A percentile compares a stretch with the other conserved stretches of the same genome.
Conservation (phyloP, 2,113 vertebrate genomes). For the Ibidorhyncha struthersii region DNA sequence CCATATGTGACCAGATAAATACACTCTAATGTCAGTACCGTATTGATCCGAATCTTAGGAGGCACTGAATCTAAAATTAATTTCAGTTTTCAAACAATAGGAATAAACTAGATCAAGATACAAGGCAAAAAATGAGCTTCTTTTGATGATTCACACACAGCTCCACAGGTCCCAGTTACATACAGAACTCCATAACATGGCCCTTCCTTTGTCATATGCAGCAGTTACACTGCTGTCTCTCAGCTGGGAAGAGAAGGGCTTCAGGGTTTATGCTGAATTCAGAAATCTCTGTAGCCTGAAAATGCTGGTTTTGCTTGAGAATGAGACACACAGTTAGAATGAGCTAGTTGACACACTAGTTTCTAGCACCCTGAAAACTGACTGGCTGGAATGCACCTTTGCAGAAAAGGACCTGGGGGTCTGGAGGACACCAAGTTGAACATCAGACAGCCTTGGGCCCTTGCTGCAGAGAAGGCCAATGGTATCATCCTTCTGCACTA, state of each 20-base stretch:
- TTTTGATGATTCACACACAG: not conserved
- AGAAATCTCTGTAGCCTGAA: not conserved
- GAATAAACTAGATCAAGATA: not conserved
- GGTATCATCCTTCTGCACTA: not conserved
- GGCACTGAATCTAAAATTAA: not conserved
- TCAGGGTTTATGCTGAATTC: not conserved
- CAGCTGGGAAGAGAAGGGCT: not conserved
- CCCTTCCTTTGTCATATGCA: not conserved
- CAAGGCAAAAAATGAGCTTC: not conserved
- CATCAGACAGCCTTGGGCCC: not conserved
- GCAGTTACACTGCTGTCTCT: not conserved
- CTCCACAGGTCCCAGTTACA: not conserved
- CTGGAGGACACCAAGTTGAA: not conserved
- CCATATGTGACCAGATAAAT: not conserved
- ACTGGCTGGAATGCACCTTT: not conserved
- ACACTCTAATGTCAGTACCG: not conserved
- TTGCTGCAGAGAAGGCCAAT: not conserved
- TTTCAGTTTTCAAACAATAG: not conserved
- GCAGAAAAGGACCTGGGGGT: not conserved
- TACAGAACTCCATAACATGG: not conserved
- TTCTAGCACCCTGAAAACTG: not conserved
- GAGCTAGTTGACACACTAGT: not conserved
- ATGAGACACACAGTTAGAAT: fast-evolving
- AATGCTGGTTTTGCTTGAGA: not conserved
- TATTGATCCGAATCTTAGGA: not conserved